Conservation (phyloP, 2,113 vertebrate species). For the Dissostichus mawsoni region DNA sequence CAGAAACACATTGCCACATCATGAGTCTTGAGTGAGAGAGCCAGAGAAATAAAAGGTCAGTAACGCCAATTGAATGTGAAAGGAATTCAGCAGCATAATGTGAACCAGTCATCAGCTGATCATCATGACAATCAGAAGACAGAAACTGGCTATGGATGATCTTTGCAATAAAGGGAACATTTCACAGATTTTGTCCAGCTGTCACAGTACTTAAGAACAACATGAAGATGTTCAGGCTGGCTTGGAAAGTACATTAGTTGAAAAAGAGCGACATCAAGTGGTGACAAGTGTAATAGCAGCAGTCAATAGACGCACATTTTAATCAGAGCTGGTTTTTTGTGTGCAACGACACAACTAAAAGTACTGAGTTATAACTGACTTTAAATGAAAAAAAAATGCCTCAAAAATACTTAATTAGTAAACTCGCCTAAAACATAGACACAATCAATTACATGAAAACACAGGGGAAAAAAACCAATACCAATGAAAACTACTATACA, state of each 20-base stretch:
- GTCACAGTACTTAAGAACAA: neutral
- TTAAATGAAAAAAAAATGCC: neutral
- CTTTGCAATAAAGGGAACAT: slow-evolving; percentile 19
- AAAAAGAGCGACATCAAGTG: slow-evolving; percentile 50
- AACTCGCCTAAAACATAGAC: neutral
- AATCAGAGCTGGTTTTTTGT: neutral
- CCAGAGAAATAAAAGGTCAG: neutral
- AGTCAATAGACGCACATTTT: neutral
- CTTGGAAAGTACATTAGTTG: neutral
- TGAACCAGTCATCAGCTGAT: slow-evolving; percentile 45
- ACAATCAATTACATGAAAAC: neutral
- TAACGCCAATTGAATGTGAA: neutral
- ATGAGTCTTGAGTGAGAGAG: neutral
- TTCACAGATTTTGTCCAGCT: neutral
- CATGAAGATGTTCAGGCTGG: neutral
- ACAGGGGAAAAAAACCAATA: neutral
- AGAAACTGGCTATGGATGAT: neutral
- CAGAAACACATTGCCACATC: slow-evolving; percentile 36
- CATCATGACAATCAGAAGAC: slow-evolving; percentile 6
- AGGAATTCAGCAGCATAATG: slow-evolving; percentile 8
- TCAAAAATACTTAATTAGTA: neutral
- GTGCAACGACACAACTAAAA: neutral
- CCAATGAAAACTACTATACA: neutral
- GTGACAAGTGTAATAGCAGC: neutral
- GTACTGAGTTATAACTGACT: neutral